These are phyloP conservation scores for Cardiocondyla obscurior DNA, from an alignment of 1,140 invertebrate genomes.

Conservation along the genomic window DNA sequence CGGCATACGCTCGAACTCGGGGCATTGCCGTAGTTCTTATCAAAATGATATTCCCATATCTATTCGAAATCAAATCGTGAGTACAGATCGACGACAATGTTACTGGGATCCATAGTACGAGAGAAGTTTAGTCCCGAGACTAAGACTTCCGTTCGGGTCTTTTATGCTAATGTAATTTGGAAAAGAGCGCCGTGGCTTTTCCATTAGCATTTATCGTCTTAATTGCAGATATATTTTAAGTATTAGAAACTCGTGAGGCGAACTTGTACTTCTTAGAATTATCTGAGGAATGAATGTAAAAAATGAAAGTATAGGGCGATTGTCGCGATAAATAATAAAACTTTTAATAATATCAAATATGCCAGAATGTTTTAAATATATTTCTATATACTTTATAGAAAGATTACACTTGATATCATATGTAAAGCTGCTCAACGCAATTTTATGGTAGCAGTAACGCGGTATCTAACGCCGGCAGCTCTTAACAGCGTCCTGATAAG, in stretches of 20 bases:
- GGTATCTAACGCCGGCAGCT: not conserved
- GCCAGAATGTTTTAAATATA: not conserved
- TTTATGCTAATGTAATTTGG: slow-evolving; percentile 45
- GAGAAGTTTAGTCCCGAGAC: not conserved
- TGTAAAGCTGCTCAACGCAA: not conserved
- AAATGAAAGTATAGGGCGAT: not conserved
- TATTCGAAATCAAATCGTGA: not conserved
- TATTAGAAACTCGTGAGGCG: slow-evolving; percentile 10
- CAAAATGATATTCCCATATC: not conserved
- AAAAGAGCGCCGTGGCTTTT: slow-evolving; percentile 2
- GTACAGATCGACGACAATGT: not conserved
- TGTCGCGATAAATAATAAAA: not conserved
- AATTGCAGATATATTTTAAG: slow-evolving; percentile 30
- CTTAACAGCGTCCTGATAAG: not conserved
- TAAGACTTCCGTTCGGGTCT: not conserved
- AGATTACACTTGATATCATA: not conserved
- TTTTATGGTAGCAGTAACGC: not conserved
- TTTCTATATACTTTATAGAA: not conserved
- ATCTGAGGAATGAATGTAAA: not conserved
- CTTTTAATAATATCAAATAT: not conserved
- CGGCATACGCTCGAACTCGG: not conserved
- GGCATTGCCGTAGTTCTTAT: not conserved
- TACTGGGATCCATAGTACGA: not conserved
- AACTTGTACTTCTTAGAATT: not conserved
- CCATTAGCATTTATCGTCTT: slow-evolving; percentile 39